Conservation (phyloP, 2,888 invertebrate genomes). For the Melanostoma mellinum region DNA sequence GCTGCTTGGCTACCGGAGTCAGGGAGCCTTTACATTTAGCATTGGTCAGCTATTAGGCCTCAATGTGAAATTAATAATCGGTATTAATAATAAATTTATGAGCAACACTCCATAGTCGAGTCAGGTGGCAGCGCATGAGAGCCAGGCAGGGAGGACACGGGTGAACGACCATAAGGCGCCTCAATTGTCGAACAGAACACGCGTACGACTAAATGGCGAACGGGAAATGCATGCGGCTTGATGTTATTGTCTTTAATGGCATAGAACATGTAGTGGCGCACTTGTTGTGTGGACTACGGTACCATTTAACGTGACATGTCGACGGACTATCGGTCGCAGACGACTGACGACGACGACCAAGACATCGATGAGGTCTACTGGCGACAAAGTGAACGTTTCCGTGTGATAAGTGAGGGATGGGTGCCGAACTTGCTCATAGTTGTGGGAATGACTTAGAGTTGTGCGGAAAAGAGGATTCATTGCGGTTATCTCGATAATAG, state of each 20-base stretch:
- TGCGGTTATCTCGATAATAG: constrained; percentile 23
- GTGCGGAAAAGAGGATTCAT: constrained; percentile 1
- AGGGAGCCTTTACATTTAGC: constrained; percentile 41
- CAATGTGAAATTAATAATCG: constrained; percentile 72
- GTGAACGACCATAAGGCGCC: constrained; percentile 73
- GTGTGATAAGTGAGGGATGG: constrained; percentile 50
- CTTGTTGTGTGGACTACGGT: constrained; percentile 45
- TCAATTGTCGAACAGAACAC: constrained; percentile 41
- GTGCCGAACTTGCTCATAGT: constrained; percentile 16
- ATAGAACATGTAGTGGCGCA: constrained; percentile 39
- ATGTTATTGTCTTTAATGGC: constrained; percentile 60
- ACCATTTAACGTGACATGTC: constrained; percentile 64
- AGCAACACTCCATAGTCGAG: constrained; percentile 47
- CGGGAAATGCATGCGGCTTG: constrained; percentile 40
- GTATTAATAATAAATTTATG: constrained; percentile 72
- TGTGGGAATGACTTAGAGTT: constrained; percentile 5
- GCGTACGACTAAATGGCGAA: constrained; percentile 26
- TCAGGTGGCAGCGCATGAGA: constrained; percentile 4
- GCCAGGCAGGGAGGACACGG: constrained; percentile 27
- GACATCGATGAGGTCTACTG: constrained; percentile 3
- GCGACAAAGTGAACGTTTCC: constrained; percentile 46
- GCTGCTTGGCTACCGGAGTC: constrained; percentile 12
- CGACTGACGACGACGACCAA: constrained; percentile 8
- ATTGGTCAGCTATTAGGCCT: constrained; percentile 61
- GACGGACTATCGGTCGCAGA: constrained; percentile 23